phyloP scores from a whole-genome alignment of 1,140 invertebrate species.

The Lordiphosa clarofinis region DNA sequence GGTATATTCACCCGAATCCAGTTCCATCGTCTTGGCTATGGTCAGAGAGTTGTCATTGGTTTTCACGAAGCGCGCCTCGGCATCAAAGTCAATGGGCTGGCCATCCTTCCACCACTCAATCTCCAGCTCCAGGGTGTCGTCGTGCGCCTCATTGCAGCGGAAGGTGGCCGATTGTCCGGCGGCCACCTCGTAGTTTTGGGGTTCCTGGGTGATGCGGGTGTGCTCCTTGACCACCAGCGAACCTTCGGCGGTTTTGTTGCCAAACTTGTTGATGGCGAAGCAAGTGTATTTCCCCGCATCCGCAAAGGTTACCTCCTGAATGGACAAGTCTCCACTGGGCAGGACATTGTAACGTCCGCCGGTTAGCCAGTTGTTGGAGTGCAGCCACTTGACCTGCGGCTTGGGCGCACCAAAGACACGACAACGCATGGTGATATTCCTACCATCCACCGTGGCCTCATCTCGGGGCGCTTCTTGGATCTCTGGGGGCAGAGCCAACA shows the following conservation, averaged over 20 bases:
- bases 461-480: constrained; percentile 91
- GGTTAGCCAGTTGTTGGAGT: constrained; percentile 85
- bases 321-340: constrained; percentile 90
- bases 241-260: constrained; percentile 87
- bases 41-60: constrained; percentile 95
- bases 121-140: constrained; percentile 87
- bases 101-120: constrained; percentile 95
- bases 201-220: constrained; percentile 91
- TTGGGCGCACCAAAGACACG: constrained; percentile 97
- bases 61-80: constrained; percentile 89
- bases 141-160: constrained; percentile 93
- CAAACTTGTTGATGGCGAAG: constrained; percentile 95
- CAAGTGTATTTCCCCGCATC: constrained; percentile 95
- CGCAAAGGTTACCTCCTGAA: constrained; percentile 89
- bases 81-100: constrained; percentile 91
- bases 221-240: constrained; percentile 91
- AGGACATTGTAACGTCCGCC: constrained; percentile 89
- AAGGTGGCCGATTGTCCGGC: constrained; percentile 95
- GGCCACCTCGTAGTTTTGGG: constrained; percentile 94
- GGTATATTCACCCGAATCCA: constrained; percentile 97
- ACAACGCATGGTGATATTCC: constrained; percentile 91
- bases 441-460: constrained; percentile 90
- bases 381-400: constrained; percentile 95
- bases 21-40: constrained; percentile 95
- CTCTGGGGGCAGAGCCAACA: constrained; percentile 94